phyloP scores from a whole-genome alignment of 2,888 invertebrate genomes.

The Acholoe squamosa region DNA sequence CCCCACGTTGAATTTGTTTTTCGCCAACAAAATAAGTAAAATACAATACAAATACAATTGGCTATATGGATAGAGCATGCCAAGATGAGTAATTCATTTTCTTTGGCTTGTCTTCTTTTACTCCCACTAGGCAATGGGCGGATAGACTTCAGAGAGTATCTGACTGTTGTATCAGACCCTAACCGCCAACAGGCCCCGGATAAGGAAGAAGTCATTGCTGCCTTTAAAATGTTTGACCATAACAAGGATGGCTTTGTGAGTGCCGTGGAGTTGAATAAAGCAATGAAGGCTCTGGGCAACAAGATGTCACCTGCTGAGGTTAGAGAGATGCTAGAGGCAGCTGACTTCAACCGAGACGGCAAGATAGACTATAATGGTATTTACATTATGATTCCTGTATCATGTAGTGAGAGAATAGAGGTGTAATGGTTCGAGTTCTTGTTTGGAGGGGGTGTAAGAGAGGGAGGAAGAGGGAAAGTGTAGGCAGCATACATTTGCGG shows the following conservation, averaged over 20 bases:
- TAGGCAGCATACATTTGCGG: too few species aligned
- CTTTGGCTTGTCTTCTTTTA: neutral
- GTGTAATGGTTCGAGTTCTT: too few species aligned
- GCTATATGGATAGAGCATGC: too few species aligned
- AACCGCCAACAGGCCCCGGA: neutral
- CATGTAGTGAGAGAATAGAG: too few species aligned
- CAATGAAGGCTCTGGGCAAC: conserved; percentile 61
- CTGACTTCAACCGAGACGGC: conserved; percentile 64
- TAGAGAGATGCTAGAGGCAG: conserved; percentile 67
- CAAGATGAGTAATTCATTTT: too few species aligned
- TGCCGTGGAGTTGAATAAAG: conserved; percentile 65
- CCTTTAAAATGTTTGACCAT: conserved; percentile 66
- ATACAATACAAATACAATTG: too few species aligned
- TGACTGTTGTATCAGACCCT: conserved; percentile 15
- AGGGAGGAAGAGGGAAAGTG: too few species aligned
- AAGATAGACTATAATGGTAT: neutral
- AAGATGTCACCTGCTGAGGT: conserved; percentile 67
- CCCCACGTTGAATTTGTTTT: too few species aligned
- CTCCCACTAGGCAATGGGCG: neutral
- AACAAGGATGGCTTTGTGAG: conserved; percentile 67
- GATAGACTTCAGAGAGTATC: conserved; percentile 50
- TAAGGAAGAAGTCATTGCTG: conserved; percentile 64
- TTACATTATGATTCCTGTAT: too few species aligned
- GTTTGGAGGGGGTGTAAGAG: too few species aligned
- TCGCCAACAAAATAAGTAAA: too few species aligned